Evolutionary conservation across 2,888 invertebrate genomes (phyloP), one percentile per base, ranked within the genome.

Genomic region (Pachliopta kotzebuea): DNA sequence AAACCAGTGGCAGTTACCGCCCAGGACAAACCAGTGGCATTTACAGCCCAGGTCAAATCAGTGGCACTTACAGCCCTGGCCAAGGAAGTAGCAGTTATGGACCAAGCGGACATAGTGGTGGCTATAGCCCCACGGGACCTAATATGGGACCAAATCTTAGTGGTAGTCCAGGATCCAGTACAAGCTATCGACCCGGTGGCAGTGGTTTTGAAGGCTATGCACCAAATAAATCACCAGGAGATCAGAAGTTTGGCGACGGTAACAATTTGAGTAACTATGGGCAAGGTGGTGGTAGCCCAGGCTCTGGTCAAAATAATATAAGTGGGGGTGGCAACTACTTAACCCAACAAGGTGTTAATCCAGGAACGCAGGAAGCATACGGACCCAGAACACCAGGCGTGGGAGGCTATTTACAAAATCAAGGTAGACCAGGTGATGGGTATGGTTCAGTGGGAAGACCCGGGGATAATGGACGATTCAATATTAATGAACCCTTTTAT

Each of bases 1-100:
- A 59, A 62, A 54, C 55, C 7, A 58, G 29, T 52, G 66, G 31
- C 31, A 2, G 31, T 31, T 31, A 31, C 11, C 9, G 60, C 26
- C 71, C 69, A 9, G 70, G 70, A 0, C 60, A 64, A 49, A 57
- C 45, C 9, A 42, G 57, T 29, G 29, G 59, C 2, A 6, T 6
- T 31, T 31, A 31, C 11, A 2, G 31, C 1, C 69, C 73, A 2
- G 70, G 71, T 1, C 72, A 68, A 67, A 52, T 56, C 9, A 52
- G 54, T 23, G 56, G 26, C 24, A 26, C 55, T 26, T 72, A 71
- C 23, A 21, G 60, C 17, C 67, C 68, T 17, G 63, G 56, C 29
- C 68, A 69, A 66, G 50, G 56, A 45, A 18, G 54, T 14, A 62
- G 54, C 21, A 31, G 58, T 17, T 60, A 59, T 18, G 56, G 54